phyloP scores from a whole-genome alignment of 2,888 invertebrate species.

The Homarus gammarus region DNA sequence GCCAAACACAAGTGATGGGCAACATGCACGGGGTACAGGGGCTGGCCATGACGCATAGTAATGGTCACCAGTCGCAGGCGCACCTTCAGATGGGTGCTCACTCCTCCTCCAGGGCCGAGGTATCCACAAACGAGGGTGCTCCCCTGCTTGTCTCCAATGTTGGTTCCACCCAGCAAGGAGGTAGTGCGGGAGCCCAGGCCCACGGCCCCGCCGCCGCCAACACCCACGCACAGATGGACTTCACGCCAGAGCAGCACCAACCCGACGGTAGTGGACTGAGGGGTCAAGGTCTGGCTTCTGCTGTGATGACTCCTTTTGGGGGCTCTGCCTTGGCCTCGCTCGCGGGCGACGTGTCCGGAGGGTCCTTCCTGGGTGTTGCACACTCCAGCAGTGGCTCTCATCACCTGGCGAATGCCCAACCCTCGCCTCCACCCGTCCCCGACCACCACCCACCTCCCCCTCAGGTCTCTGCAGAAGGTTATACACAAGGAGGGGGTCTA shows the following conservation, averaged over 20 bases:
- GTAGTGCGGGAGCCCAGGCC: conserved; percentile 91
- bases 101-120: conserved; percentile 87
- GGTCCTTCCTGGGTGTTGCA: conserved; percentile 40
- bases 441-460: background rate
- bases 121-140: conserved; percentile 87
- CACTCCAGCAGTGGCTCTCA: conserved; percentile 5
- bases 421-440: background rate
- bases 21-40: conserved; percentile 88
- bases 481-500: background rate
- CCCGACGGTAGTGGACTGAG: background rate
- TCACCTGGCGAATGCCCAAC: background rate
- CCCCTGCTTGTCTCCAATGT: conserved; percentile 90
- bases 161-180: conserved; percentile 89
- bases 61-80: conserved; percentile 87
- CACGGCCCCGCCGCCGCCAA: conserved; percentile 91
- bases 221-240: conserved; percentile 93
- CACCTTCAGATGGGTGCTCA: conserved; percentile 88
- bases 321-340: conserved; percentile 46
- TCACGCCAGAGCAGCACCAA: conserved; percentile 79
- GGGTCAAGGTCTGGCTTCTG: conserved; percentile 56
- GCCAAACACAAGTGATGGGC: conserved; percentile 83
- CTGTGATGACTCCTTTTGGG: conserved; percentile 13
- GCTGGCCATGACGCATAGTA: conserved; percentile 87
- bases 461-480: background rate
- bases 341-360: conserved; percentile 13